These are phyloP conservation scores for Calonectris borealis DNA, from an alignment of 2,113 vertebrate species.

Conservation along the genomic window DNA sequence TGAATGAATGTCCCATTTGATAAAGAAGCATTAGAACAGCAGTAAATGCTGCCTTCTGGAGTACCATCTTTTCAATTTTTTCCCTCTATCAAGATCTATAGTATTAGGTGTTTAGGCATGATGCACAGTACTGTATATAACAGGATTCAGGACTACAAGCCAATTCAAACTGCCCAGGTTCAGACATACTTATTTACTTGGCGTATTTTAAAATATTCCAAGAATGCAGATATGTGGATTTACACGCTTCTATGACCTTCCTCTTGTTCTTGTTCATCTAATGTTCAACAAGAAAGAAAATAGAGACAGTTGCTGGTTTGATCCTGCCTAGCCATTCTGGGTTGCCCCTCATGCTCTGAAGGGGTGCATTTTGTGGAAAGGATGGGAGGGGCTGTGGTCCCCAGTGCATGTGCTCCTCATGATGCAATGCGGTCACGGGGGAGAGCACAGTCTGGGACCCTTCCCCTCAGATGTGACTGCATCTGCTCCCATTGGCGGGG, in stretches of 20 bases:
- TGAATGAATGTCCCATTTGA: neutral
- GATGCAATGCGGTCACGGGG: accelerated
- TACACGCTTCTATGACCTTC: neutral
- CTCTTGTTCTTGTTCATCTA: neutral
- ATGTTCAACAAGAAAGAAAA: neutral
- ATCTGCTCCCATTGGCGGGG: neutral
- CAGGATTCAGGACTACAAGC: neutral
- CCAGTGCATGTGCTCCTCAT: neutral
- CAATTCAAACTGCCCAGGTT: neutral
- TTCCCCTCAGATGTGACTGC: neutral
- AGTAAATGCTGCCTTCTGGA: neutral
- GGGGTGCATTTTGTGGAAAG: neutral
- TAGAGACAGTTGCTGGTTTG: neutral
- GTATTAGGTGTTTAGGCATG: neutral
- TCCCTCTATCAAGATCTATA: neutral
- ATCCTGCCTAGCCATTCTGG: neutral
- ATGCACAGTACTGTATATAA: neutral
- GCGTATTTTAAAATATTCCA: neutral
- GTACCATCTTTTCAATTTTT: neutral
- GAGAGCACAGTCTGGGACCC: neutral
- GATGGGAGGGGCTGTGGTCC: neutral
- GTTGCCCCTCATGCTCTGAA: neutral
- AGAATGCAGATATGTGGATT: neutral
- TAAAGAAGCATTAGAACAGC: neutral
- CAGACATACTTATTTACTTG: neutral